phyloP scores from a whole-genome alignment of 2,797 vertebrate genomes.

The Myotis pilosus region DNA sequence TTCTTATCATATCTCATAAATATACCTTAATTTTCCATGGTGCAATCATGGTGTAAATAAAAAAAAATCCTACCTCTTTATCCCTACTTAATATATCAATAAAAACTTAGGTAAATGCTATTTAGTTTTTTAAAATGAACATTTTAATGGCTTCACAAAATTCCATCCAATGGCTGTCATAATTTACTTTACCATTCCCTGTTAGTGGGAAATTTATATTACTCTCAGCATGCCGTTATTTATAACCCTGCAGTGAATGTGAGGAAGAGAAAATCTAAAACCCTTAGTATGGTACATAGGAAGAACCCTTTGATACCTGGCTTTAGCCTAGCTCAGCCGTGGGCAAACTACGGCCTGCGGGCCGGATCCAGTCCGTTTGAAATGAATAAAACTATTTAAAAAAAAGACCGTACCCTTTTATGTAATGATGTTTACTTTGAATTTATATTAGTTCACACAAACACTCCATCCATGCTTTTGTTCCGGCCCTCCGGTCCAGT shows the following conservation, averaged over 20 bases:
- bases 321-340: background rate
- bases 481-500: too few species aligned
- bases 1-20: slow-evolving; percentile 32
- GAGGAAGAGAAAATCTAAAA: slow-evolving; percentile 36
- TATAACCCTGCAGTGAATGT: background rate
- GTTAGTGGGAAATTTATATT: background rate
- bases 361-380: too few species aligned
- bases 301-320: background rate
- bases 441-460: too few species aligned
- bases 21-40: slow-evolving; percentile 33
- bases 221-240: background rate
- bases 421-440: too few species aligned
- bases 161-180: slow-evolving; percentile 3
- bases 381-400: too few species aligned
- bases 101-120: slow-evolving; percentile 11
- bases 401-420: too few species aligned
- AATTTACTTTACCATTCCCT: background rate
- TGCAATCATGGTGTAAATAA: background rate
- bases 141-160: slow-evolving; percentile 48
- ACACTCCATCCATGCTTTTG: too few species aligned
- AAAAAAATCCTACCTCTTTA: background rate
- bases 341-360: too few species aligned
- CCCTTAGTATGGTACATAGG: background rate
- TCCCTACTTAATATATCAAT: background rate
- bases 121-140: background rate